A percentile compares a stretch with the other conserved stretches of the same genome.
phyloP scores from a whole-genome alignment of 2,888 invertebrate genomes.

The Amphiduros pacificus region DNA sequence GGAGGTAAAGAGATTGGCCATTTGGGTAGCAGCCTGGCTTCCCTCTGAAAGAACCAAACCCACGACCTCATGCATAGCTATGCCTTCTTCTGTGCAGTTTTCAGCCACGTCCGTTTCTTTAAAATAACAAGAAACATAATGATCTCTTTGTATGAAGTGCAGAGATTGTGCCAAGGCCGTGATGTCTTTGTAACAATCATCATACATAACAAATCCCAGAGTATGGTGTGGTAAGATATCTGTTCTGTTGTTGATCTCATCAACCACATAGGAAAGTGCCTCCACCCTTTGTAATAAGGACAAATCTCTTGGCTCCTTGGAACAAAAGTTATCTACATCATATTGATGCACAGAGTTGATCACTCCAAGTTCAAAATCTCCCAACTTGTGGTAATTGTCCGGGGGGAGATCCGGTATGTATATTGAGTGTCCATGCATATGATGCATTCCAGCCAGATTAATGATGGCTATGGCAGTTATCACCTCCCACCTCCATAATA shows the following conservation, averaged over 20 bases:
- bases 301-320: conserved; percentile 22
- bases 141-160: conserved; percentile 9
- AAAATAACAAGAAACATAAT: neutral
- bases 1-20: conserved; percentile 32
- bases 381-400: too few relatives aligned
- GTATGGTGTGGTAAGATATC: conserved; percentile 30
- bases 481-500: too few relatives aligned
- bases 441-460: too few relatives aligned
- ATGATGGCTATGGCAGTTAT: too few relatives aligned
- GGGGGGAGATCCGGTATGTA: too few relatives aligned
- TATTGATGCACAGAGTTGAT: too few relatives aligned
- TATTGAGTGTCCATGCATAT: too few relatives aligned
- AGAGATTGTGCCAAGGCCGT: conserved; percentile 30
- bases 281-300: conserved; percentile 34
- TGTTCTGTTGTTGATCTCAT: conserved; percentile 31
- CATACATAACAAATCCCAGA: conserved; percentile 35
- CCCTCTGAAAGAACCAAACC: conserved; percentile 35
- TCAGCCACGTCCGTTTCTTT: neutral
- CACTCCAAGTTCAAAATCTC: too few relatives aligned
- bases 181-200: conserved; percentile 36
- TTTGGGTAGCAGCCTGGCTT: conserved; percentile 31
- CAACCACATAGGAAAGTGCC: conserved; percentile 32
- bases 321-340: conserved; percentile 20
- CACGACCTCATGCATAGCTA: conserved; percentile 25
- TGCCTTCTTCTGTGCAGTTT: conserved; percentile 1